Evolutionary conservation across 2,113 vertebrate species (phyloP).

Genomic region (Heptranchias perlo): DNA sequence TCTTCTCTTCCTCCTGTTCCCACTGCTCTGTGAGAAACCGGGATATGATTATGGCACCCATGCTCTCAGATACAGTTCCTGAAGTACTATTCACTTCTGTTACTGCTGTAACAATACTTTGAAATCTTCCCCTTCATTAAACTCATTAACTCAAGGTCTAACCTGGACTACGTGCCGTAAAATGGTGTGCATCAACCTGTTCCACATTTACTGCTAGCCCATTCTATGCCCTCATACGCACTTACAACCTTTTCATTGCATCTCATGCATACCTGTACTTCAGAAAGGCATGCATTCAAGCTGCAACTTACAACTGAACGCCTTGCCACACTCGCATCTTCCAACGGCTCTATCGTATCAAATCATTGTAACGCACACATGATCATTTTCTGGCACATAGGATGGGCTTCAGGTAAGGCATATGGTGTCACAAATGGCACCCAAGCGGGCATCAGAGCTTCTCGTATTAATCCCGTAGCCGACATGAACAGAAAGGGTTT

Average conservation of each 20-base stretch:
- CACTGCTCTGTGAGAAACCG: not conserved
- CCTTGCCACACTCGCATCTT: too few species aligned
- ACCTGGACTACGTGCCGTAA: not conserved
- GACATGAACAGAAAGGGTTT: not conserved
- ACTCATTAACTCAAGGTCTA: not conserved
- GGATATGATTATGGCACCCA: not conserved
- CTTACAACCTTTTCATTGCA: too few species aligned
- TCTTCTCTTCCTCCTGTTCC: not conserved
- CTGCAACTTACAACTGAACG: too few species aligned
- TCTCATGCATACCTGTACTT: too few species aligned
- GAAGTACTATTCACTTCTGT: not conserved
- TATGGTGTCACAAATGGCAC: too few species aligned
- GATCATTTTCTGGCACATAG: too few species aligned
- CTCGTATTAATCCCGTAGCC: not conserved
- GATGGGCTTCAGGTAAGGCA: too few species aligned
- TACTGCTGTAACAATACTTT: not conserved
- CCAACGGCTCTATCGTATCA: too few species aligned
- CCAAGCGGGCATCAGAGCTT: not conserved
- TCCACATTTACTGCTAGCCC: too few species aligned
- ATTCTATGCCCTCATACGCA: too few species aligned
- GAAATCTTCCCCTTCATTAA: not conserved
- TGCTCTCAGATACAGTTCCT: not conserved
- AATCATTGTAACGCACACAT: too few species aligned
- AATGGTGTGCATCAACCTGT: not conserved
- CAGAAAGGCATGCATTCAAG: too few species aligned